phyloP scores from a whole-genome alignment of 2,888 invertebrate genomes.

The Aspidapion aeneum region DNA sequence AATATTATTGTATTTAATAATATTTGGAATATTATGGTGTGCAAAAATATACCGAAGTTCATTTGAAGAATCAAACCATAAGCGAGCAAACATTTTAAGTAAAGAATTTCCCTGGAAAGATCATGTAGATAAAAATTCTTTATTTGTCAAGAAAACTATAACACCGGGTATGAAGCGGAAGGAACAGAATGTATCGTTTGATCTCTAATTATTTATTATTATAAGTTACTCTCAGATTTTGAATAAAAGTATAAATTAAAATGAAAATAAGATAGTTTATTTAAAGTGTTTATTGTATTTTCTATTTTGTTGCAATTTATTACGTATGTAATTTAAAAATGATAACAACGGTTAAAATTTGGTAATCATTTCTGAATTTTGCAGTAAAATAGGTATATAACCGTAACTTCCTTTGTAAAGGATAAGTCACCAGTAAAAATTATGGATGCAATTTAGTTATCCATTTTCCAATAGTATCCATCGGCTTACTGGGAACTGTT shows the following conservation, averaged over 20 bases:
- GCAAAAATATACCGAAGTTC: slow-evolving; percentile 24
- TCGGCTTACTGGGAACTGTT: slow-evolving; percentile 38
- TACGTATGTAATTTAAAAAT: too few relatives aligned
- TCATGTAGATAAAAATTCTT: slow-evolving; percentile 27
- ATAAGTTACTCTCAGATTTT: too few relatives aligned
- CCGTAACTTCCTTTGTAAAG: slow-evolving; percentile 26
- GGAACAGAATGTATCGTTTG: slow-evolving; percentile 11
- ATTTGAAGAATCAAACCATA: slow-evolving; percentile 27
- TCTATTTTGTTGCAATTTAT: too few relatives aligned
- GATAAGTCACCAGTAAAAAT: slow-evolving; percentile 37
- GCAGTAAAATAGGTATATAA: slow-evolving; percentile 42
- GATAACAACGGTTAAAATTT: too few relatives aligned
- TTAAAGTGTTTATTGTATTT: too few relatives aligned
- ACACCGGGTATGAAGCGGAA: slow-evolving; percentile 23
- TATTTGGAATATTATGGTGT: slow-evolving; percentile 22
- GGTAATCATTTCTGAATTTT: too few relatives aligned
- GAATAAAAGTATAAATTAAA: too few relatives aligned
- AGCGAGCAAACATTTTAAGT: slow-evolving; percentile 26
- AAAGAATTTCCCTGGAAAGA: slow-evolving; percentile 25
- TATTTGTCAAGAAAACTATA: slow-evolving; percentile 25
- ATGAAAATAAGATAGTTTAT: too few relatives aligned
- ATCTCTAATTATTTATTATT: too few relatives aligned
- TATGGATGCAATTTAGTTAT: slow-evolving; percentile 39
- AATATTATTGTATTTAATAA: slow-evolving; percentile 18
- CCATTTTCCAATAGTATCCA: slow-evolving; percentile 39